These are phyloP conservation scores for Eubasilissa splendida DNA, from an alignment of 2,888 invertebrate genomes.

Conservation along the genomic window DNA sequence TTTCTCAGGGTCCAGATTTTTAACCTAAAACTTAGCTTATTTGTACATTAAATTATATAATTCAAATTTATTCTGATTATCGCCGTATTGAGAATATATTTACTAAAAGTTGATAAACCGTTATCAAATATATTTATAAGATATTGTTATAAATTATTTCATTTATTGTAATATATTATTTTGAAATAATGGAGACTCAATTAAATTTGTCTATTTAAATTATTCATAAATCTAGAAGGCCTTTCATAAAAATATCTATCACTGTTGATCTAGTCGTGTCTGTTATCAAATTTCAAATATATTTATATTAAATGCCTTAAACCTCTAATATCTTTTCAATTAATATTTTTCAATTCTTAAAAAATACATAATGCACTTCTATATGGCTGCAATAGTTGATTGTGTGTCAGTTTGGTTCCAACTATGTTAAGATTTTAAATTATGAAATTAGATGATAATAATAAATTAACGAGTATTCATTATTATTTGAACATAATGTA, in stretches of 20 bases:
- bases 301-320: conserved; percentile 23
- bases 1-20: conserved; percentile 41
- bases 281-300: conserved; percentile 19
- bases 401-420: conserved; percentile 46
- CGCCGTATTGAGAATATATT: not conserved
- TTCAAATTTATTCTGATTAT: too few relatives aligned
- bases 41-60: too few relatives aligned
- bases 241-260: conserved; percentile 41
- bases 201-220: conserved; percentile 1
- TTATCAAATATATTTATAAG: conserved; percentile 9
- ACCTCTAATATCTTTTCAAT: conserved; percentile 4
- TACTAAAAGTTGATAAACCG: conserved; percentile 1
- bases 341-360: conserved; percentile 23
- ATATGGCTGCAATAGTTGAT: conserved; percentile 45
- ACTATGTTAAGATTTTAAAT: conserved; percentile 49
- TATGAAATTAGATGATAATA: conserved; percentile 48
- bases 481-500: conserved; percentile 57
- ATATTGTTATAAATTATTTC: not conserved
- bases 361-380: conserved; percentile 27
- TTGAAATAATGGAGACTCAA: not conserved
- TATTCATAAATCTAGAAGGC: conserved; percentile 45
- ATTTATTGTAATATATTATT: not conserved
- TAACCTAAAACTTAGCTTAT: not conserved
- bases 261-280: conserved; percentile 23
- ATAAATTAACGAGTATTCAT: conserved; percentile 41